Conservation (phyloP, 2,113 vertebrate genomes). For the Chaetops frenatus region DNA sequence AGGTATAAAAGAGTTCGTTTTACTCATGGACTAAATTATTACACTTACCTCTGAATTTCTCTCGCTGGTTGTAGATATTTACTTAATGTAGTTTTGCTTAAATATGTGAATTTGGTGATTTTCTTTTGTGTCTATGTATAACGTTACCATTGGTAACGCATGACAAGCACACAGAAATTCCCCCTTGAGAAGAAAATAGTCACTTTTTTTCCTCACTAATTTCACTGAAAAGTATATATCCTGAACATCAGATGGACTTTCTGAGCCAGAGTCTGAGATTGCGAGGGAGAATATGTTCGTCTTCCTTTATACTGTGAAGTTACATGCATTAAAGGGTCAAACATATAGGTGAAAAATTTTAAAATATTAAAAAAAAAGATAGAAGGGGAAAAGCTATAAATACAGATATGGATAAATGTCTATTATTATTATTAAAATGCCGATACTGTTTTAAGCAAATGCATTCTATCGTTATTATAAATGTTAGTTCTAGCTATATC, state of each 20-base stretch:
- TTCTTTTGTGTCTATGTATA: constrained; percentile 54
- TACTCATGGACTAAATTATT: constrained; percentile 65
- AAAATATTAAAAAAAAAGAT: background rate
- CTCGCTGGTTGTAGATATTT: constrained; percentile 67
- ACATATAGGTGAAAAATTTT: constrained; percentile 61
- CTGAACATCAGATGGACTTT: constrained; percentile 51
- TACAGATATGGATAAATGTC: constrained; percentile 83
- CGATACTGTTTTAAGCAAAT: constrained; percentile 78
- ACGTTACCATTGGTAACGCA: constrained; percentile 69
- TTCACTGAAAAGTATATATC: constrained; percentile 50
- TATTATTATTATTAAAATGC: constrained; percentile 83
- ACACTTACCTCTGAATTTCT: constrained; percentile 70
- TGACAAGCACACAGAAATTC: constrained; percentile 73
- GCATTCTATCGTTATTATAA: constrained; percentile 80
- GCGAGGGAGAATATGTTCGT: constrained; percentile 55
- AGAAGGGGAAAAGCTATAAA: constrained; percentile 66
- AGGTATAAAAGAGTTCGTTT: constrained; percentile 53
- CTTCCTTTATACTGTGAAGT: constrained; percentile 83
- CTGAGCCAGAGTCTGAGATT: constrained; percentile 58
- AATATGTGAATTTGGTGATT: constrained; percentile 63
- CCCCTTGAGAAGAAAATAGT: constrained; percentile 37
- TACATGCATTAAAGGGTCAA: constrained; percentile 73
- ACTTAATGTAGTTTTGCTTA: constrained; percentile 68
- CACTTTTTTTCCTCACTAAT: constrained; percentile 51
- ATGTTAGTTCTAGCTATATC: constrained; percentile 79